A percentile compares a stretch with the other conserved stretches of the same genome.
These are phyloP conservation scores for Centrocercus urophasianus DNA, from an alignment of 2,113 vertebrate species.

Conservation along the genomic window DNA sequence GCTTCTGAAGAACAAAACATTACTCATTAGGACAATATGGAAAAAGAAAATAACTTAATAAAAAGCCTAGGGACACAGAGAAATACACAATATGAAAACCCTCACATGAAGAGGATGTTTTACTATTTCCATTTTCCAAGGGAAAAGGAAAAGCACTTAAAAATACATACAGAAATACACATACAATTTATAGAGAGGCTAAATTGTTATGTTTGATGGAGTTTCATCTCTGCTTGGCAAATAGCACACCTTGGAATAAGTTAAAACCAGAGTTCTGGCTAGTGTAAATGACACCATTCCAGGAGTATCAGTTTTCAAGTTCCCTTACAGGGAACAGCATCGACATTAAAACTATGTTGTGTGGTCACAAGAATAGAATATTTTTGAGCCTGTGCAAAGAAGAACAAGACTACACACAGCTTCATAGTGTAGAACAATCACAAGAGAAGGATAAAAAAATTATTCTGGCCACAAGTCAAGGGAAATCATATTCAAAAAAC, in stretches of 20 bases:
- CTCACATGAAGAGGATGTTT: not conserved
- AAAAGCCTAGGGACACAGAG: slow-evolving; percentile 25
- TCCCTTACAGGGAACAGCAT: not conserved
- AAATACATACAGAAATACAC: not conserved
- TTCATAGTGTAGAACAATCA: slow-evolving; percentile 13
- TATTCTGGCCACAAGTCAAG: not conserved
- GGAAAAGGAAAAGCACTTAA: not conserved
- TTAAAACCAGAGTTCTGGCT: not conserved
- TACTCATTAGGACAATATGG: slow-evolving; percentile 41
- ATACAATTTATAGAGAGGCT: not conserved
- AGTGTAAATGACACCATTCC: not conserved
- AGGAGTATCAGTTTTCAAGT: not conserved
- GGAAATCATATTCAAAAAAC: slow-evolving; percentile 38
- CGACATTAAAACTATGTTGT: not conserved
- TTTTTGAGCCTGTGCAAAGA: not conserved
- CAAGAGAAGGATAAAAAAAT: not conserved
- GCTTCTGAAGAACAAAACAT: not conserved
- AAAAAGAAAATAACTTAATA: slow-evolving; percentile 59
- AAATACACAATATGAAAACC: slow-evolving; percentile 43
- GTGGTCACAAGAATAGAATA: not conserved
- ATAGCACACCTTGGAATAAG: not conserved
- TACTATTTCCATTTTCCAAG: not conserved
- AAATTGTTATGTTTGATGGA: not conserved
- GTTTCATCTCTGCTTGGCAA: not conserved
- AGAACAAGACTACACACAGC: not conserved